A percentile compares a stretch with the other conserved stretches of the same genome.
Evolutionary conservation across 2,888 invertebrate species (phyloP).

Genomic region (Aplocera efformata): DNA sequence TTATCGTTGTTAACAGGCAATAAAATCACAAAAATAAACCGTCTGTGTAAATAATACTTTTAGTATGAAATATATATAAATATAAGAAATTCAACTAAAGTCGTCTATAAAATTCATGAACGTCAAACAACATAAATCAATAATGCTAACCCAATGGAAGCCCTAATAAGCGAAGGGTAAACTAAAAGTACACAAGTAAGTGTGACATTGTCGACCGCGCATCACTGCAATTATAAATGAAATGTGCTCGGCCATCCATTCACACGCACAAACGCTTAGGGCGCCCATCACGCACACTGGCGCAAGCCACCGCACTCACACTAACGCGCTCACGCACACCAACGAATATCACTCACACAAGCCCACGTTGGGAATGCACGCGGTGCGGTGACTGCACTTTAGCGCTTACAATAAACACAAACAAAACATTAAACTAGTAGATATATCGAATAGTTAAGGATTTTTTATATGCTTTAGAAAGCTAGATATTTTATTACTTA

Average conservation of each 20-base stretch:
- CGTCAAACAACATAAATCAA: conserved; percentile 26
- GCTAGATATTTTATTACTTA: no score
- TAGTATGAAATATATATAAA: conserved; percentile 14
- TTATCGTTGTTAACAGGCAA: conserved; percentile 72
- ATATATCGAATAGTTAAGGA: conserved; percentile 53
- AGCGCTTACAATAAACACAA: conserved; percentile 78
- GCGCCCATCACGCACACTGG: conserved; percentile 59
- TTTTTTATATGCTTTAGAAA: no score
- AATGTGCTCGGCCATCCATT: conserved; percentile 79
- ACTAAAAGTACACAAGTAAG: conserved; percentile 58
- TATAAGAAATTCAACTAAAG: conserved; percentile 17
- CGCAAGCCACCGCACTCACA: conserved; percentile 53
- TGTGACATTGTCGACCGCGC: conserved; percentile 74
- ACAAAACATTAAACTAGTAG: conserved; percentile 71
- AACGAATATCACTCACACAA: conserved; percentile 52
- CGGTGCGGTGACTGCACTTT: conserved; percentile 81
- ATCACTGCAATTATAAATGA: conserved; percentile 79
- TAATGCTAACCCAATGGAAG: conserved; percentile 38
- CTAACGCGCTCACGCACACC: conserved; percentile 48
- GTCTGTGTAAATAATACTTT: conserved; percentile 39
- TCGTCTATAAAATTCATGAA: conserved; percentile 24
- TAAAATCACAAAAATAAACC: conserved; percentile 62
- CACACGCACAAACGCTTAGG: conserved; percentile 77
- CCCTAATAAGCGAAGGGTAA: conserved; percentile 53
- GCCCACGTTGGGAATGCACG: conserved; percentile 69